Base-by-base conservation (phyloP, 2,113 vertebrate species). In the Cyanoliseus patagonus region DNA sequence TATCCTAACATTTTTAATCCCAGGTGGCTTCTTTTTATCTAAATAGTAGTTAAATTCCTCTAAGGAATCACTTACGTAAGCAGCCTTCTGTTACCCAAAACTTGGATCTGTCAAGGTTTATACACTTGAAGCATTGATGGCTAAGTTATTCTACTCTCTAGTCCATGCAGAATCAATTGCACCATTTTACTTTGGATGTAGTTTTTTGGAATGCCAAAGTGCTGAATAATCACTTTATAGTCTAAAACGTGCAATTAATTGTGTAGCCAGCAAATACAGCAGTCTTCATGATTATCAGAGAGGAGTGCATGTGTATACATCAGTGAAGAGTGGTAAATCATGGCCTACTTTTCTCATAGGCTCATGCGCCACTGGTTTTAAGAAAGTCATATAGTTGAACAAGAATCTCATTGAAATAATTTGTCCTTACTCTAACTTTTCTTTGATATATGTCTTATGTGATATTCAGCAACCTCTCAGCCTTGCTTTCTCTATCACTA, bases 381-480 rank as follows among this genome's bases (percentile, higher is more conserved):
- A 73, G 64, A 46, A 92, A 79, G 67, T 62, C 46, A 13, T 62
- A 25, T 7, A 81, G 53, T 8, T 86, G 79, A 93, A 80, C 39
- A 67, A 64, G 68, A 83, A 86, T 90, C 55, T 90, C 25, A 52
- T 82, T 95, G 61, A 72, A 82, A 72, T 93, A 92, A 76, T 72
- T 93, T 23, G 81, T 67, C 30, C 59, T 62, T 78, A 59, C 37
- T 81, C 37, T 35, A 28, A 39, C 42, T 84, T 92, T 70, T 44
- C 25, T 84, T 70, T 72, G 46, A n/a, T 63, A 47, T 33, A 53
- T 72, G 33, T 83, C 46, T 83, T 72, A n/a, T 6, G 33, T 59
- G 91, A 41, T 72, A 55, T 81, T 94, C 75, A 80, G 10, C 30
- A 81, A 49, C 24, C 39, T 63, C n/a, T 95, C 57, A 67, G 17